These are phyloP conservation scores for Limnephilus auricula DNA, from an alignment of 2,888 invertebrate species.

Conservation along the genomic window DNA sequence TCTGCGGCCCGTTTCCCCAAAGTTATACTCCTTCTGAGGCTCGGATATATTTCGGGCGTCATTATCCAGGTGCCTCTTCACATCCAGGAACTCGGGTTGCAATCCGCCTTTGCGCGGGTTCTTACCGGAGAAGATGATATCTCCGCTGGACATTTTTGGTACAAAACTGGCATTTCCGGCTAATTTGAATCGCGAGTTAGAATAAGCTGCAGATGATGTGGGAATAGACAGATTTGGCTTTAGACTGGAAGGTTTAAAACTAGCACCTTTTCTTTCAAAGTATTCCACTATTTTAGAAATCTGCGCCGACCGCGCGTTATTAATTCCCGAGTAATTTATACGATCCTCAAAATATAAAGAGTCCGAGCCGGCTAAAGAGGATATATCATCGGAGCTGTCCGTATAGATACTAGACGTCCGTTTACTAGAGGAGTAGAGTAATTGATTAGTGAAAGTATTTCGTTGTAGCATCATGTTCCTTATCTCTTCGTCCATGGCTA, in stretches of 20 bases:
- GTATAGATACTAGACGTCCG: constrained; percentile 90
- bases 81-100: constrained; percentile 62
- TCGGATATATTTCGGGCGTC: constrained; percentile 62
- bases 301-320: constrained; percentile 79
- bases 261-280: constrained; percentile 87
- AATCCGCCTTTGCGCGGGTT: constrained; percentile 56
- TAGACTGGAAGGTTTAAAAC: constrained; percentile 75
- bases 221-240: constrained; percentile 67
- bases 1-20: constrained; percentile 68
- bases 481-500: constrained; percentile 74
- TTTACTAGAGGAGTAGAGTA: constrained; percentile 79
- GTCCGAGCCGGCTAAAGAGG: constrained; percentile 88
- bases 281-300: constrained; percentile 93
- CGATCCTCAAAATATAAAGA: constrained; percentile 84
- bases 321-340: constrained; percentile 76
- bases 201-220: constrained; percentile 33
- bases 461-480: constrained; percentile 73
- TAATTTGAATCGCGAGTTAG: constrained; percentile 65
- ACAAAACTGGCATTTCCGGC: constrained; percentile 67
- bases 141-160: constrained; percentile 67
- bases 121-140: constrained; percentile 66
- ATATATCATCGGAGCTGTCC: constrained; percentile 91
- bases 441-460: constrained; percentile 74
- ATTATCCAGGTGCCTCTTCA: constrained; percentile 64
- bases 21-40: constrained; percentile 69